A percentile compares a stretch with the other conserved stretches of the same genome.
phyloP scores from a whole-genome alignment of 2,888 invertebrate species.

The Operophtera brumata region DNA sequence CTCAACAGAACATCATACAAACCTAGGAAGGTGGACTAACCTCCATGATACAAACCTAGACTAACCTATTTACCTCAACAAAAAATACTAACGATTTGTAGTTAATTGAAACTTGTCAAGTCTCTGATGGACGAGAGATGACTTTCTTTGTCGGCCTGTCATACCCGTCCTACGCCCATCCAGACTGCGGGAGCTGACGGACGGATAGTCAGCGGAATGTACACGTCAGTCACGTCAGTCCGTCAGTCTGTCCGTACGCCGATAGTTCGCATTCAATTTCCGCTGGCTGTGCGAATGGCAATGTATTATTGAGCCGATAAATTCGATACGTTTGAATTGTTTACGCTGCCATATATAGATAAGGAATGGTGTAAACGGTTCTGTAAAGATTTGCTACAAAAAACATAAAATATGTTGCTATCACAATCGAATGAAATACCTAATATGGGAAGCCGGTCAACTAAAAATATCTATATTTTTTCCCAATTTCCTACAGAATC shows the following conservation, averaged over 20 bases:
- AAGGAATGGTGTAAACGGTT: conserved; percentile 3
- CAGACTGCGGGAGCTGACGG: conserved; percentile 37
- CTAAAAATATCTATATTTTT: too few species aligned
- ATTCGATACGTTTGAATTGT: conserved; percentile 37
- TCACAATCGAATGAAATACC: too few species aligned
- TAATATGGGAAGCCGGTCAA: too few species aligned
- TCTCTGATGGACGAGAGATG: conserved; percentile 56
- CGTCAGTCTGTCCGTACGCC: conserved; percentile 48
- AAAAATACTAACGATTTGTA: conserved; percentile 25
- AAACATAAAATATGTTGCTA: too few species aligned
- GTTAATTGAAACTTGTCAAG: conserved; percentile 55
- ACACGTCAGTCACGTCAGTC: conserved; percentile 44
- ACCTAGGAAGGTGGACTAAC: too few species aligned
- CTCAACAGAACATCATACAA: not conserved
- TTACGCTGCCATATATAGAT: conserved; percentile 18
- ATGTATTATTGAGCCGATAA: conserved; percentile 50
- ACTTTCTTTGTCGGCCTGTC: conserved; percentile 65
- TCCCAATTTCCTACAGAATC: too few species aligned
- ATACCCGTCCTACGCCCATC: conserved; percentile 14
- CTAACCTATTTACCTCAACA: conserved; percentile 11
- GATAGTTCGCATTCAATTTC: conserved; percentile 70
- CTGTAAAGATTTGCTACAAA: not conserved
- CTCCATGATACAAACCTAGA: too few species aligned
- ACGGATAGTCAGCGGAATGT: conserved; percentile 55
- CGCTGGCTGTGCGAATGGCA: conserved; percentile 49